A percentile compares a stretch with the other conserved stretches of the same genome.
These are phyloP conservation scores for Tetramorium bicarinatum DNA, from an alignment of 2,888 invertebrate genomes.

Conservation along the genomic window DNA sequence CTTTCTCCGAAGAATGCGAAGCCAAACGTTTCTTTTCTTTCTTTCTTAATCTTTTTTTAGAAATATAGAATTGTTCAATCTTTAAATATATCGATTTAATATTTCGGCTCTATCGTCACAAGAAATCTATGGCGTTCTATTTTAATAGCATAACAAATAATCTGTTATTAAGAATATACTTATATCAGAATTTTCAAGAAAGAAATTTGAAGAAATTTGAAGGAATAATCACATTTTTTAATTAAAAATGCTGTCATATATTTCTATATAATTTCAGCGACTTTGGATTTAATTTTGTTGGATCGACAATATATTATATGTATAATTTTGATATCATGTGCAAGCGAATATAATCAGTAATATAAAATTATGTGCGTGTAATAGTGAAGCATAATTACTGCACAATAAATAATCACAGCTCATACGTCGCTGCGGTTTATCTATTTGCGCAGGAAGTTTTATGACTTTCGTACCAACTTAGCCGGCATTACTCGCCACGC, in stretches of 20 bases:
- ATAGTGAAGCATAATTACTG: not conserved
- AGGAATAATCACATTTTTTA: not conserved
- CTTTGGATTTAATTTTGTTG: not conserved
- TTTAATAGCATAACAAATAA: not conserved
- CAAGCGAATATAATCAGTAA: not conserved
- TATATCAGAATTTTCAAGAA: not conserved
- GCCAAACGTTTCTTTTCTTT: not conserved
- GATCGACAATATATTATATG: not conserved
- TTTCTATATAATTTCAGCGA: not conserved
- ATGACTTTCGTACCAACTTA: constrained; percentile 11
- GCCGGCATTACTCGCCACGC: constrained; percentile 14
- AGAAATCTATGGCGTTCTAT: not conserved
- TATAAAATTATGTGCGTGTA: constrained; percentile 1
- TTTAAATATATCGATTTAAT: constrained; percentile 19
- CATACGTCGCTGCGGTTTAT: not conserved
- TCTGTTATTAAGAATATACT: not conserved
- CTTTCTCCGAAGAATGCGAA: constrained; percentile 29
- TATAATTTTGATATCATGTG: not conserved
- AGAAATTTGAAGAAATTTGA: not conserved
- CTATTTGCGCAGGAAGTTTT: constrained; percentile 38
- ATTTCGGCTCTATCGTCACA: not conserved
- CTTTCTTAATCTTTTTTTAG: not conserved
- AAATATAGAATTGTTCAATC: constrained; percentile 14
- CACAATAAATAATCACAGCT: constrained; percentile 9
- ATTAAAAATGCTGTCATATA: not conserved